These are phyloP conservation scores for Heteromyza rotundicornis DNA, from an alignment of 2,888 invertebrate species.

Conservation along the genomic window DNA sequence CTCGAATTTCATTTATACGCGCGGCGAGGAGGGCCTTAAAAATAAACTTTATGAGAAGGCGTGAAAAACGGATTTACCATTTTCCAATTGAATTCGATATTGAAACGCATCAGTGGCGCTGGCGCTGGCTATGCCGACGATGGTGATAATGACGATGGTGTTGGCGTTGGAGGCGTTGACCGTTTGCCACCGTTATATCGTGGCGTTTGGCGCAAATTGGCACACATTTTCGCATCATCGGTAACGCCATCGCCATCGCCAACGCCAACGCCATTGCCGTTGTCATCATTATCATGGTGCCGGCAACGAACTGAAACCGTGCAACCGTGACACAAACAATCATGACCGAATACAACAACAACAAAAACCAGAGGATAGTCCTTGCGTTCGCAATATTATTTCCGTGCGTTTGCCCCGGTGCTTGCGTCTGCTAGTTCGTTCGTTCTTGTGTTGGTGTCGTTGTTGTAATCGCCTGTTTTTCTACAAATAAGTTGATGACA, in stretches of 20 bases:
- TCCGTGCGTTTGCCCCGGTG: background rate
- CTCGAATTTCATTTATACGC: background rate
- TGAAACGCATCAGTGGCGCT: background rate
- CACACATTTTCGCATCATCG: background rate
- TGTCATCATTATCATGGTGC: too few relatives aligned
- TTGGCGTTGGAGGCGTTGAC: too few relatives aligned
- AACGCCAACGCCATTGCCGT: background rate
- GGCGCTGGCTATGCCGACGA: background rate
- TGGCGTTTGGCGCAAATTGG: too few relatives aligned
- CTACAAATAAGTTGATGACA: constrained; percentile 19
- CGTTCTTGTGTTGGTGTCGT: constrained; percentile 11
- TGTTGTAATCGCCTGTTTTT: background rate
- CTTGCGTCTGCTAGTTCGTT: background rate
- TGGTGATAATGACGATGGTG: too few relatives aligned
- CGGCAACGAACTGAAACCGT: constrained; percentile 6
- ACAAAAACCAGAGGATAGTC: too few relatives aligned
- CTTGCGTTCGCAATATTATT: constrained; percentile 13
- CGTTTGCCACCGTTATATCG: too few relatives aligned
- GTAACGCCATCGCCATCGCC: background rate
- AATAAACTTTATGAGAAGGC: background rate
- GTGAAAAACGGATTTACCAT: constrained; percentile 1
- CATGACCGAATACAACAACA: background rate
- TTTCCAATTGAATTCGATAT: constrained; percentile 3
- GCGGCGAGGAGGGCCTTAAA: background rate
- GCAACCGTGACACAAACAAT: constrained; percentile 21